Conservation (phyloP, 2,113 vertebrate genomes). For the Ctenodactylus gundi region DNA sequence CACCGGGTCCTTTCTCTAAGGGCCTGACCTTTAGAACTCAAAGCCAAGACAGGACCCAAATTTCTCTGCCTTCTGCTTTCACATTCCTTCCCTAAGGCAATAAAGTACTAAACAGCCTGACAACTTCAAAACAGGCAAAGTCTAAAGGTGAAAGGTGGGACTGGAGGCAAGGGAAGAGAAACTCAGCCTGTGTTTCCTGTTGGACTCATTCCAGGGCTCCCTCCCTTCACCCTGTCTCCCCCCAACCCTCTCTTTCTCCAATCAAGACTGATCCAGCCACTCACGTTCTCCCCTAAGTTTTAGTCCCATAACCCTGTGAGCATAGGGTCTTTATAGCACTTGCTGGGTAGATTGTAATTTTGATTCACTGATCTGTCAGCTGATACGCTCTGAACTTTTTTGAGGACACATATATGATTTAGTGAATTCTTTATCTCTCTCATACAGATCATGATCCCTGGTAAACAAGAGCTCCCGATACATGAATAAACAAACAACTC, state of each 20-base stretch:
- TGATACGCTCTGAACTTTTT: not conserved
- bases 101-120: not conserved
- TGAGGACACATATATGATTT: not conserved
- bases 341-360: not conserved
- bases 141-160: not conserved
- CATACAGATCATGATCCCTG: not conserved
- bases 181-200: not conserved
- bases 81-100: not conserved
- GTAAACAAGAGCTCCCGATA: not conserved
- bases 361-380: not conserved
- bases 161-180: not conserved
- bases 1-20: not conserved
- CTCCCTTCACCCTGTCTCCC: not conserved
- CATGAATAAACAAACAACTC: not conserved
- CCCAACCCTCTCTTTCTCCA: too few relatives aligned
- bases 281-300: not conserved
- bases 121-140: not conserved
- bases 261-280: not conserved
- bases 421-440: not conserved
- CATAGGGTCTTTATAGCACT: not conserved
- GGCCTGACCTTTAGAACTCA: not conserved
- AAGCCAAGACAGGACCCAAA: not conserved
- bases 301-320: not conserved
- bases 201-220: not conserved
- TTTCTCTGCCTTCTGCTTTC: not conserved